A percentile compares a stretch with the other conserved stretches of the same genome.
phyloP scores from a whole-genome alignment of 2,797 vertebrate species.

The Sebastes miniatus region DNA sequence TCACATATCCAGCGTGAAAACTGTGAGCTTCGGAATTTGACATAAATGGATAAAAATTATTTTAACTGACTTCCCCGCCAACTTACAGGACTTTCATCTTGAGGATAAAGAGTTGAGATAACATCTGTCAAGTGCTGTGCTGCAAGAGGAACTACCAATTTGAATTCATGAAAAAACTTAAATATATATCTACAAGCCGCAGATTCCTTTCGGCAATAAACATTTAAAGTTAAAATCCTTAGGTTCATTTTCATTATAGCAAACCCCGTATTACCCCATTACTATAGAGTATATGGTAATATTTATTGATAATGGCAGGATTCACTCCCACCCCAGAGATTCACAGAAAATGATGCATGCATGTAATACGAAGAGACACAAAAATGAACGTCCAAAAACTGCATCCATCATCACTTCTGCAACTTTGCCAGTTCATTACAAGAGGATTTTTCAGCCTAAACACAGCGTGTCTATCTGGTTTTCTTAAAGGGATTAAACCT shows the following conservation, averaged over 20 bases:
- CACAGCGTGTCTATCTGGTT: background rate
- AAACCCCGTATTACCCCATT: background rate
- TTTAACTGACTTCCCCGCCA: background rate
- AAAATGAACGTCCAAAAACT: background rate
- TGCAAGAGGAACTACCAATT: background rate
- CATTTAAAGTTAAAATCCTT: too few relatives aligned
- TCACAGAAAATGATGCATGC: background rate
- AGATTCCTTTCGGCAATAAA: too few relatives aligned
- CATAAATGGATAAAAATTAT: slow-evolving; percentile 6
- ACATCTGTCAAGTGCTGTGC: slow-evolving; percentile 3
- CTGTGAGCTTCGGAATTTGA: background rate
- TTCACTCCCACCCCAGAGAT: background rate
- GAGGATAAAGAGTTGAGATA: background rate
- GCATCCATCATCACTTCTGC: too few relatives aligned
- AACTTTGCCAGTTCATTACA: background rate
- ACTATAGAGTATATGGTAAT: too few relatives aligned
- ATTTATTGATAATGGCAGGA: too few relatives aligned
- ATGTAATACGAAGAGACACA: background rate
- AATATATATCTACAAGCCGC: background rate
- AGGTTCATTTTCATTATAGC: background rate
- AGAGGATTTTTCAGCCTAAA: background rate
- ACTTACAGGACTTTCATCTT: background rate
- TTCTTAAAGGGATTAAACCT: background rate
- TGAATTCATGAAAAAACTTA: background rate
- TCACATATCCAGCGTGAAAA: background rate